Base-by-base conservation (phyloP, 35 echinoderm and acorn worm genomes). In the Ophioderma brevispina region DNA sequence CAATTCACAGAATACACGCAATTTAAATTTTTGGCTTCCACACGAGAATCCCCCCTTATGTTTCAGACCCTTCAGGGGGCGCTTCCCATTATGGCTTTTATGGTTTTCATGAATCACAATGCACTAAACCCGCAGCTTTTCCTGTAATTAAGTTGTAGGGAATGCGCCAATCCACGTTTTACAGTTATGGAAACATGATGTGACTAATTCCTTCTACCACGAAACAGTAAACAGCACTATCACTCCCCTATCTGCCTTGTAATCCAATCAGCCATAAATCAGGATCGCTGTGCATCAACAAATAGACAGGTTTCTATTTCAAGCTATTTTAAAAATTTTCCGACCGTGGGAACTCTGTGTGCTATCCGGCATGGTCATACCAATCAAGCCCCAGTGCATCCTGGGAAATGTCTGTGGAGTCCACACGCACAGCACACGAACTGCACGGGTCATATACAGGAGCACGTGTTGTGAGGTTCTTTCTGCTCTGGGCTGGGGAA, bases 291-390 rank as follows among this genome's bases (percentile, higher is more conserved):
- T 18, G 17, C 59, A 70, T 70, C 59, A 70, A 70, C 59, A 70
- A 70, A 70, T 70, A 70, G 59, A 70, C 59, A 70, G 59, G 59
- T 70, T 70, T 70, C 59, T 70, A 70, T 70, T 70, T 70, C 59
- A 70, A 70, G 59, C 59, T 70, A 70, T 70, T 70, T 70, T 18
- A 70, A 70, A 70, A 70, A 70, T 70, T 70, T 70, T 70, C 59
- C 28, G 59, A 70, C 59, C 59, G 59, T 70, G 59, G 59, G 59
- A 70, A 70, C 59, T 70, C 59, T 70, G 59, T 70, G 59, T 70
- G 59, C 28, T 70, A 70, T 70, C 59, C 28, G 59, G 59, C 59
- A 70, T 70, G 59, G 23, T 70, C 28, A 8, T 15, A 15, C 10
- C 59, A 8, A 70, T 15, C n/a, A 8, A 70, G n/a, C 10, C 28